phyloP scores from a whole-genome alignment of 1,140 invertebrate species.

The Luehdorfia chinensis region DNA sequence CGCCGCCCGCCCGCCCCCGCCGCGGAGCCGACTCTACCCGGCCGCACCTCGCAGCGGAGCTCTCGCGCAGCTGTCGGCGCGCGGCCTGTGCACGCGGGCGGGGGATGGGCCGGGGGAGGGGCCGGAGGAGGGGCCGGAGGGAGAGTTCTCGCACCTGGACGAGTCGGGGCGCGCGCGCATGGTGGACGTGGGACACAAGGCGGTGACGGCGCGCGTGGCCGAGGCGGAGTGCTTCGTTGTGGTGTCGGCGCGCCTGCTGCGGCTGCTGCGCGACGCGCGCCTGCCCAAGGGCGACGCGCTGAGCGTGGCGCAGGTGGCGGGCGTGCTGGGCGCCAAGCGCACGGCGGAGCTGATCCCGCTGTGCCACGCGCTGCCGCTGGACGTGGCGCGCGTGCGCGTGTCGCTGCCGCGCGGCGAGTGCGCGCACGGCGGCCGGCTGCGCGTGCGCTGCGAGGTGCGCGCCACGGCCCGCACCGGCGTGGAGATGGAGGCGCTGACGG shows the following conservation, averaged over 20 bases:
- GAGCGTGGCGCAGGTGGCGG: slow-evolving; percentile 92
- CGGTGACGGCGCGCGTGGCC: slow-evolving; percentile 82
- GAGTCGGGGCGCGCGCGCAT: slow-evolving; percentile 88
- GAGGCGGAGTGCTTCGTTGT: slow-evolving; percentile 83
- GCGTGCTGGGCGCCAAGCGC: slow-evolving; percentile 94
- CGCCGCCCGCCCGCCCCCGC: slow-evolving; percentile 5
- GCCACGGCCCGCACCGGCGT: slow-evolving; percentile 89
- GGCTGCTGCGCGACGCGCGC: slow-evolving; percentile 86
- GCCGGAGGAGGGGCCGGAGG: slow-evolving; percentile 18
- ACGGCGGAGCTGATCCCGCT: slow-evolving; percentile 94
- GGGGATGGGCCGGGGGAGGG: too few species aligned
- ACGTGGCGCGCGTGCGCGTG: slow-evolving; percentile 82
- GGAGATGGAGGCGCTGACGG: slow-evolving; percentile 98
- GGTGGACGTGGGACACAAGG: slow-evolving; percentile 93
- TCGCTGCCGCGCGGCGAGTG: slow-evolving; percentile 83
- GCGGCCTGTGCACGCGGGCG: neutral
- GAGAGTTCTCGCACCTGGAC: slow-evolving; percentile 65
- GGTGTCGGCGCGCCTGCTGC: slow-evolving; percentile 81
- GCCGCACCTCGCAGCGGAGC: too few species aligned
- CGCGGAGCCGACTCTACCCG: too few species aligned
- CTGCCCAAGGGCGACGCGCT: slow-evolving; percentile 97
- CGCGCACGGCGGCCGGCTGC: slow-evolving; percentile 85
- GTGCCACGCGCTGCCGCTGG: slow-evolving; percentile 92
- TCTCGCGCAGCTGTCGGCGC: slow-evolving; percentile 9
- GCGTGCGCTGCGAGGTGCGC: slow-evolving; percentile 41